Evolutionary conservation across 2,888 invertebrate genomes (phyloP), one percentile per base, ranked within the genome.

Genomic region (Ctenicera cuprea): DNA sequence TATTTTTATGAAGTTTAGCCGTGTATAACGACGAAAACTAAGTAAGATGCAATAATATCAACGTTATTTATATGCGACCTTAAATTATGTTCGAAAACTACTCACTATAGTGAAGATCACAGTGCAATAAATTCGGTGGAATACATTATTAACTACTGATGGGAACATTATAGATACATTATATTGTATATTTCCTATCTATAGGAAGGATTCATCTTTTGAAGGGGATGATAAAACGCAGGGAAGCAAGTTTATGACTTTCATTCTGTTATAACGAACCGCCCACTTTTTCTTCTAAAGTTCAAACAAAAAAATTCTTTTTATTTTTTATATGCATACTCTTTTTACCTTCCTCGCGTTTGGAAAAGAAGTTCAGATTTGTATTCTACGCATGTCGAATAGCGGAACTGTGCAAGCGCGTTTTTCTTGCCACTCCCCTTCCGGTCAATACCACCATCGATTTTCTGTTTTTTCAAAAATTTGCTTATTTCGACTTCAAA

Each of bases 31-130:
- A 75, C 76, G 71, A 74, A 80, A 80, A 77, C 78, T 77, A 77
- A 79, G 77, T 79, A 81, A 79, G 78, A 80, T 79, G 80, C 80
- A 79, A 80, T 80, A 80, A 80, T 79, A 77, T 68, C 61, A 71
- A 78, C 75, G 78, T 80, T 81, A 80, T 80, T 80, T 81, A 80
- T 80, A 77, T 79, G 73, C 76, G 77, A 75, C 77, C 74, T 76
- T 79, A 77, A 78, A 78, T 78, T 77, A 72, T 72, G 45, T 74
- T 61, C 77, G 71, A 79, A 74, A 79, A 76, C 80, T 80, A 79
- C 73, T 64, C 63, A 33, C 38, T 71, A 22, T 50, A 69, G 26
- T 48, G 64, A 57, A 71, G 52, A 57, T 45, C 52, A 52, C 48
- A 71, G 43, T 54, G 30, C 37, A 43, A 71, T 65, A 71, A 65